Evolutionary conservation across 2,113 vertebrate genomes (phyloP).

Genomic region (Ophthalmolycus amberensis): DNA sequence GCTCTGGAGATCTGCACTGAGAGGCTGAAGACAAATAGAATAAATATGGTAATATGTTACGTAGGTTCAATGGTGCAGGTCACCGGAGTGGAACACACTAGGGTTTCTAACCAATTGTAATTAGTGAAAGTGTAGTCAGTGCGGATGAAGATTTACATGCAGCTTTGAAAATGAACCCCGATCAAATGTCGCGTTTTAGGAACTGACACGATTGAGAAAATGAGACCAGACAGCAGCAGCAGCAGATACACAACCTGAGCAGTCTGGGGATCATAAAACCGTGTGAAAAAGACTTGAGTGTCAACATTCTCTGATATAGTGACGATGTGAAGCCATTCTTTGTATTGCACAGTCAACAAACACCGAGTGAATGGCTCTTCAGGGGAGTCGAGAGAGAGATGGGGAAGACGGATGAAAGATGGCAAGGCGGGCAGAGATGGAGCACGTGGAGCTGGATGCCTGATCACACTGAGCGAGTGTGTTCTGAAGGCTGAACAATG

Average conservation of each 20-base stretch:
- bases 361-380: slow-evolving; percentile 27
- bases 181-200: background rate
- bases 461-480: background rate
- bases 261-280: background rate
- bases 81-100: slow-evolving; percentile 16
- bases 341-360: slow-evolving; percentile 31
- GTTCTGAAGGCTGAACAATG: slow-evolving; percentile 25
- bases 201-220: background rate
- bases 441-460: background rate
- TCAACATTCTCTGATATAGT: slow-evolving; percentile 21
- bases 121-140: background rate
- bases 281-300: slow-evolving; percentile 2
- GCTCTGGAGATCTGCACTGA: slow-evolving; percentile 32
- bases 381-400: background rate
- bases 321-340: slow-evolving; percentile 13
- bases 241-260: background rate
- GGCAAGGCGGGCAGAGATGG: slow-evolving; percentile 1
- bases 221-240: background rate
- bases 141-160: background rate
- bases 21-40: slow-evolving; percentile 47
- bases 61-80: slow-evolving; percentile 42
- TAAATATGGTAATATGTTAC: slow-evolving; percentile 51
- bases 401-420: slow-evolving; percentile 13
- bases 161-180: slow-evolving; percentile 6
- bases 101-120: background rate